Conservation (phyloP, 1,140 invertebrate genomes). For the Cyrtorhinus lividipennis region DNA sequence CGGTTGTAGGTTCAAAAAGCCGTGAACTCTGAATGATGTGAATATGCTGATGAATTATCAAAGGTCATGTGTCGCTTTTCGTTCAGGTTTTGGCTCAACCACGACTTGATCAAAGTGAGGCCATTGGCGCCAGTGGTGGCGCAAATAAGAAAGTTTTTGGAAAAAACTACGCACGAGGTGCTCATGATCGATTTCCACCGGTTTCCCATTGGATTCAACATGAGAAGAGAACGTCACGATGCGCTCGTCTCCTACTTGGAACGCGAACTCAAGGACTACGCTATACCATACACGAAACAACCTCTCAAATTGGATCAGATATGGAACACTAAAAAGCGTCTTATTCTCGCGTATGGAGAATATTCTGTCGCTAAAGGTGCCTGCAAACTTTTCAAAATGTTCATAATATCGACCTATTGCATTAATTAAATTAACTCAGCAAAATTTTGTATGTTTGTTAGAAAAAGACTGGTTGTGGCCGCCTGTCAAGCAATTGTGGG, state of each 20-base stretch:
- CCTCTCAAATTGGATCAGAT: conserved; percentile 41
- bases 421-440: background rate
- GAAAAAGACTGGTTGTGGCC: conserved; percentile 56
- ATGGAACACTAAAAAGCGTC: conserved; percentile 39
- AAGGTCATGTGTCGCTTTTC: background rate
- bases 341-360: conserved; percentile 51
- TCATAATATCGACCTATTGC: conserved; percentile 14
- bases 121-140: conserved; percentile 43
- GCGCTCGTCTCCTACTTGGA: conserved; percentile 42
- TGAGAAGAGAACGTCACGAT: conserved; percentile 34
- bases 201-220: conserved; percentile 51
- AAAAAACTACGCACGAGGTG: conserved; percentile 44
- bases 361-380: conserved; percentile 37
- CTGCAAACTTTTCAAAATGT: too few relatives aligned
- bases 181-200: conserved; percentile 51
- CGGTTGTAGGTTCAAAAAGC: too few relatives aligned
- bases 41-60: background rate
- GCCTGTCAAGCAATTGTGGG: conserved; percentile 51
- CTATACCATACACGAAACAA: conserved; percentile 36
- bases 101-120: conserved; percentile 47
- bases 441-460: conserved; percentile 24
- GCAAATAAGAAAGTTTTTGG: conserved; percentile 46
- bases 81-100: conserved; percentile 52
- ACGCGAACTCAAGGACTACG: conserved; percentile 41
- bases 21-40: background rate